Evolutionary conservation across 2,888 invertebrate genomes (phyloP).

Genomic region (Eledona agricola): DNA sequence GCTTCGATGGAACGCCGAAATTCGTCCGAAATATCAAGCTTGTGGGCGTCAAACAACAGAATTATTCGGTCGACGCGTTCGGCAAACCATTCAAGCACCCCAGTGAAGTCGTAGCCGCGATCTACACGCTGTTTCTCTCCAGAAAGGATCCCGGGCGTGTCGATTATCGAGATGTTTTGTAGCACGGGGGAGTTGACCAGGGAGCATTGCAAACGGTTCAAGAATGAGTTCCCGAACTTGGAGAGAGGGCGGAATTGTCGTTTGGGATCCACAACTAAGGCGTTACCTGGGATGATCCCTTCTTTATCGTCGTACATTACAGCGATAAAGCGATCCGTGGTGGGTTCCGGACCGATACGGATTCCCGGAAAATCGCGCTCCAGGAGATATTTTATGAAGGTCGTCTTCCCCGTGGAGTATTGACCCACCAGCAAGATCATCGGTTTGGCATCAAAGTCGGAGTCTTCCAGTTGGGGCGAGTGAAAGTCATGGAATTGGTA

Average conservation of each 20-base stretch:
- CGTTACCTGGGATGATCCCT: constrained; percentile 92
- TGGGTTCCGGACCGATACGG: constrained; percentile 98
- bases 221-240: constrained; percentile 98
- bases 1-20: constrained; percentile 97
- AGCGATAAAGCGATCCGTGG: constrained; percentile 97
- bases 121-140: constrained; percentile 96
- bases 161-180: constrained; percentile 94
- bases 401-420: constrained; percentile 97
- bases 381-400: constrained; percentile 91
- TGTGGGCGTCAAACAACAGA: constrained; percentile 97
- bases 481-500: constrained; percentile 96
- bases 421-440: constrained; percentile 97
- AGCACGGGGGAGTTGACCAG: constrained; percentile 90
- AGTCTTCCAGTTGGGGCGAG: constrained; percentile 92
- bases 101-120: constrained; percentile 95
- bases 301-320: constrained; percentile 95
- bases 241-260: constrained; percentile 95
- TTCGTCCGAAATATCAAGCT: constrained; percentile 98
- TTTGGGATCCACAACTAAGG: constrained; percentile 97
- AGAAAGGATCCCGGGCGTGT: constrained; percentile 93
- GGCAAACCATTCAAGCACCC: constrained; percentile 99
- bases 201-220: constrained; percentile 97
- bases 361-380: constrained; percentile 98
- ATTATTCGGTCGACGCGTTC: constrained; percentile 98
- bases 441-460: constrained; percentile 98